These are phyloP conservation scores for Acrossocheilus wenchowensis DNA, from an alignment of 2,797 vertebrate genomes.

Conservation along the genomic window DNA sequence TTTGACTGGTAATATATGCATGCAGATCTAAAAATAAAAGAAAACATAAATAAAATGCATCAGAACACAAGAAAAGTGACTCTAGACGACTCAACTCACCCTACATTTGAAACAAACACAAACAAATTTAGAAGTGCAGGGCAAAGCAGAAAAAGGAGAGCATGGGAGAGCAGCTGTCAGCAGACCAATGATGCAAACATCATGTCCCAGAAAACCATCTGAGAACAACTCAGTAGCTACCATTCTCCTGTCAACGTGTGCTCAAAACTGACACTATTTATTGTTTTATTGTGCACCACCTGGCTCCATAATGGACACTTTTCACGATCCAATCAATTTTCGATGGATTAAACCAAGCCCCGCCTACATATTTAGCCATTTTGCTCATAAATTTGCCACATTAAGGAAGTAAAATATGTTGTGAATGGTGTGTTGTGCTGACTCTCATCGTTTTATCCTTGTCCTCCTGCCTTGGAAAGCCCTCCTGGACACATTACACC, in stretches of 20 bases:
- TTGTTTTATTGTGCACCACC: background rate
- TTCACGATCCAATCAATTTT: background rate
- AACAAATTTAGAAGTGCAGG: constrained; percentile 14
- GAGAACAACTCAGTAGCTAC: constrained; percentile 63
- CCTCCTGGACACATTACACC: constrained; percentile 42
- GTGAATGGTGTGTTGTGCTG: background rate
- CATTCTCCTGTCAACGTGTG: background rate
- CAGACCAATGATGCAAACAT: constrained; percentile 71
- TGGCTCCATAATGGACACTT: background rate
- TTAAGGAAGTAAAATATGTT: background rate
- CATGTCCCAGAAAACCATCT: constrained; percentile 69
- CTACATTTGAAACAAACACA: background rate
- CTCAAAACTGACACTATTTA: background rate
- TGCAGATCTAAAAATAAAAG: background rate
- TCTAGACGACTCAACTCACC: background rate
- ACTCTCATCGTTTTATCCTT: constrained; percentile 91
- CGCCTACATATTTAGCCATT: background rate
- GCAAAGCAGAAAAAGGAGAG: constrained; percentile 30
- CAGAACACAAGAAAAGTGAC: background rate
- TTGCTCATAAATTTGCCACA: background rate
- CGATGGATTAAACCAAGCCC: background rate
- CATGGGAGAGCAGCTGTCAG: constrained; percentile 74
- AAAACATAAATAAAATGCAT: background rate
- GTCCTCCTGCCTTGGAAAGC: constrained; percentile 78
- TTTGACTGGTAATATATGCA: background rate